Percentiles rank a stretch among this genome's conserved stretches.
Evolutionary conservation across 2,888 invertebrate species (phyloP).

Genomic region (Sthenelais limicola): DNA sequence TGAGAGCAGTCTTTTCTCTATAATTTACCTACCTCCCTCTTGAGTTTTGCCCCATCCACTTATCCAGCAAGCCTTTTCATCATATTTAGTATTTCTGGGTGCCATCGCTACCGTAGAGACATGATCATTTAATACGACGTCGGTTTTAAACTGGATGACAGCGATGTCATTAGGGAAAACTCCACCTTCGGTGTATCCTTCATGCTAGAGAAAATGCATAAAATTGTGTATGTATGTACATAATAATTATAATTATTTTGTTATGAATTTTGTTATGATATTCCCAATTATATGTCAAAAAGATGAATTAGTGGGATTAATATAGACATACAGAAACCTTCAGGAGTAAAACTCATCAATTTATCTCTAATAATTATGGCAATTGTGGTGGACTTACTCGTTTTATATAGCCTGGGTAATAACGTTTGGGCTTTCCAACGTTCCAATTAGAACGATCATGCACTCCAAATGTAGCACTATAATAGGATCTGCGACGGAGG

Average conservation of each 20-base stretch:
- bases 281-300: too few relatives aligned
- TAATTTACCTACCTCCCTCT: not conserved
- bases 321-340: too few relatives aligned
- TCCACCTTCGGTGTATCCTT: not conserved
- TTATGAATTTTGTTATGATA: too few relatives aligned
- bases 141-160: not conserved
- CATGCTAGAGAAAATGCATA: not conserved
- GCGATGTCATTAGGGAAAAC: not conserved
- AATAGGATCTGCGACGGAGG: not conserved
- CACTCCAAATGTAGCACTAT: not conserved
- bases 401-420: too few relatives aligned
- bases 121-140: not conserved
- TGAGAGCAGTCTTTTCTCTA: too few relatives aligned
- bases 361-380: too few relatives aligned
- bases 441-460: not conserved
- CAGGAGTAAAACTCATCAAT: too few relatives aligned
- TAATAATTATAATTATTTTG: too few relatives aligned
- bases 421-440: not conserved
- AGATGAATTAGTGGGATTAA: too few relatives aligned
- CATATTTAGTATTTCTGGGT: not conserved
- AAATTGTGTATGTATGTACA: too few relatives aligned
- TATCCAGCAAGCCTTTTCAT: constrained; percentile 6
- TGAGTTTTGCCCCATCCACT: constrained; percentile 2
- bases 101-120: not conserved
- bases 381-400: too few relatives aligned